These are phyloP conservation scores for Sardina pilchardus DNA, from an alignment of 2,113 vertebrate species.

Conservation along the genomic window DNA sequence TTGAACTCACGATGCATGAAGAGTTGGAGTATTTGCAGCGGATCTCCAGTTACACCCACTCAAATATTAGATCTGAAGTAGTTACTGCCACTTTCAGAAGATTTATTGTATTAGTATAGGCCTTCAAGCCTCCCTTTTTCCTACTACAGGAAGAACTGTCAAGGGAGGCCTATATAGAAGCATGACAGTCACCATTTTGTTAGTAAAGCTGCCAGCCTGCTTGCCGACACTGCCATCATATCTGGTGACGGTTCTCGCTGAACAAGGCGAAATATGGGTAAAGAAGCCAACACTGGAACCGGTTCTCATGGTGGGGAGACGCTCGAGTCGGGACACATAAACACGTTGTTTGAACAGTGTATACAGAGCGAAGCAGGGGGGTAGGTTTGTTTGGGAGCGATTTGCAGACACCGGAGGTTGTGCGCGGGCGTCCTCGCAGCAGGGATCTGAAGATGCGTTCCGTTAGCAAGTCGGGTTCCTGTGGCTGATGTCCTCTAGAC, in stretches of 20 bases:
- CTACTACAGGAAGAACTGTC: neutral
- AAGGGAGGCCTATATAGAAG: neutral
- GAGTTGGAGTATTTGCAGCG: neutral
- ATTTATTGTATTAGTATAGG: neutral
- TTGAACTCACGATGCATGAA: neutral
- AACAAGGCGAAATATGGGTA: neutral
- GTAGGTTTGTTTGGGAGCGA: constrained; percentile 40
- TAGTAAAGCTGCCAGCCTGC: neutral
- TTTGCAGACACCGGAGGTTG: neutral
- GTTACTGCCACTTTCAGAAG: neutral
- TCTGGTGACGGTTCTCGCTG: neutral
- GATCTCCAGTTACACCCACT: neutral
- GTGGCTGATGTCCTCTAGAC: neutral
- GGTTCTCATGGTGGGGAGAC: neutral
- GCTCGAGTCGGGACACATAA: no score
- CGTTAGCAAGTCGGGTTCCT: neutral
- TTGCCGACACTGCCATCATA: neutral
- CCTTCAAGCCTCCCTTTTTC: neutral
- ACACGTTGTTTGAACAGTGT: neutral
- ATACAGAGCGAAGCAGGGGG: neutral
- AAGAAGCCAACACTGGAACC: neutral
- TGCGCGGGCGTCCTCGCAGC: constrained; percentile 20
- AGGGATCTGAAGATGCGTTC: constrained; percentile 27
- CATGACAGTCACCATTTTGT: neutral
- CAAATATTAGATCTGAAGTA: neutral